Base-by-base conservation (phyloP, 1,140 invertebrate genomes). In the Thaumatotibia leucotreta region DNA sequence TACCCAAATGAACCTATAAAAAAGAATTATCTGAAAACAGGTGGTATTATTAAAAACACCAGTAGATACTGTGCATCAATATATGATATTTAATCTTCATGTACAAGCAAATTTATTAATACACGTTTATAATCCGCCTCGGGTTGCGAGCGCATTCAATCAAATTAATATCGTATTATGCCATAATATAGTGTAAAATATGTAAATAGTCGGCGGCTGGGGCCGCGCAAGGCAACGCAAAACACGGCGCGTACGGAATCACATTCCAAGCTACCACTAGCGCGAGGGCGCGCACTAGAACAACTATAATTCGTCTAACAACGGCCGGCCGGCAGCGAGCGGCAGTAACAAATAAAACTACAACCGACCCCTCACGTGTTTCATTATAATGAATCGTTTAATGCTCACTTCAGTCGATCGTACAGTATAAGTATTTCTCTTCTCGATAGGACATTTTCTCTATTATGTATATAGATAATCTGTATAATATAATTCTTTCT, bases 1-100 rank as follows among this genome's bases (percentile, higher is more conserved):
- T 86, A 85, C 84, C 84, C 86, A 88, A 88, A 87, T 89, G 87
- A 83, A 88, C 79, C 80, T 87, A 86, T 74, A 76, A 82, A 79
- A 83, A 84, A 78, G 68, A 77, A 82, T 79, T 76, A 69, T 73
- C 79, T 80, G 73, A 85, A 83, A 80, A 74, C 75, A 84, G 84
- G 86, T 87, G 85, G 85, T 82, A 82, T 84, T 83, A 84, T 84
- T 90, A 90, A 90, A 89, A 91, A 89, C 83, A 88, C 83, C 85
- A 88, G 79, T 80, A 74, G 74, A 69, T 89, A 88, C 82, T 87
- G 88, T 91, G 88, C 88, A 88, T 91, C 84, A 88, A 89, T 89
- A 91, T 88, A 89, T 91, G 88, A 85, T 88, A 91, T 89, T 89
- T 89, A 88, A 89, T 91, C 76, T 86, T 88, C 84, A 88, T 90